These are phyloP conservation scores for Emydoidea blandingii DNA, from an alignment of 2,797 vertebrate genomes.

Conservation along the genomic window DNA sequence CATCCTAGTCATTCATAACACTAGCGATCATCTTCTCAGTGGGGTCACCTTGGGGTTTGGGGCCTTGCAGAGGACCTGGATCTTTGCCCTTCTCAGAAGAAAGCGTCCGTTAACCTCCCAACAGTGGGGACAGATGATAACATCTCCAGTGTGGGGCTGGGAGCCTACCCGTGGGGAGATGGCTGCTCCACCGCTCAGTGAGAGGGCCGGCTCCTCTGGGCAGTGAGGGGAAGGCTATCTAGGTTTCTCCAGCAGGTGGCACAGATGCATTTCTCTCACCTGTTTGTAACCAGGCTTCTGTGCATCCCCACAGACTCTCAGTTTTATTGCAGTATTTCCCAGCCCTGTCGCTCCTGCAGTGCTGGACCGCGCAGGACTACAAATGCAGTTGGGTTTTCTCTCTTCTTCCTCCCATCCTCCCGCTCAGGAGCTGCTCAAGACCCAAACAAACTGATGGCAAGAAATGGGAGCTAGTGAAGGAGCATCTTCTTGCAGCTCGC, in stretches of 20 bases:
- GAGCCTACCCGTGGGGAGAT: background rate
- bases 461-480: background rate
- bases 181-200: background rate
- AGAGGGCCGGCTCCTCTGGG: background rate
- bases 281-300: background rate
- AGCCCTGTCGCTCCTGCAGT: background rate
- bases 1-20: too few species aligned
- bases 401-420: background rate
- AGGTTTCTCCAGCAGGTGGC: background rate
- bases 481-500: background rate
- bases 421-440: background rate
- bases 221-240: background rate
- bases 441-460: background rate
- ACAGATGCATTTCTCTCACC: too few species aligned
- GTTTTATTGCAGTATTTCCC: background rate
- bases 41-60: background rate
- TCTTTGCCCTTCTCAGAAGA: background rate
- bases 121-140: background rate
- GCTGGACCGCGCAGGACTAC: background rate
- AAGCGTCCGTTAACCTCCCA: background rate
- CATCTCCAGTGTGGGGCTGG: background rate
- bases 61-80: background rate
- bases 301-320: too few species aligned
- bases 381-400: background rate
- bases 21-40: background rate